Evolutionary conservation across 2,888 invertebrate species (phyloP).

Genomic region (Keiferia lycopersicella): DNA sequence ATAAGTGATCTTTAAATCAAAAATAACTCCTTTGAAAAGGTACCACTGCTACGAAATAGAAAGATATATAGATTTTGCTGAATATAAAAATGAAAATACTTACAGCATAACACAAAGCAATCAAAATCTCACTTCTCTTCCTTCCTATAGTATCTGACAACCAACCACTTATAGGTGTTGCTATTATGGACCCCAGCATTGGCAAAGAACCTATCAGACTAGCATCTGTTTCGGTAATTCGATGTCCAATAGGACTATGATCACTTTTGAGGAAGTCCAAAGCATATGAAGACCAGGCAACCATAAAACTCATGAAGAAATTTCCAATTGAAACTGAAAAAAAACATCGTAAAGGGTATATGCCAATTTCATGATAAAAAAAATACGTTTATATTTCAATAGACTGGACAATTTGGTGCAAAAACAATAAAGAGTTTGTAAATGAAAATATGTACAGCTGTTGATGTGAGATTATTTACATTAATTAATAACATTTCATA

Average conservation of each 20-base stretch:
- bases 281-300: conserved; percentile 50
- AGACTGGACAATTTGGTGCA: no score
- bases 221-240: conserved; percentile 38
- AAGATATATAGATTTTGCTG: no score
- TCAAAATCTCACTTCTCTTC: conserved; percentile 41
- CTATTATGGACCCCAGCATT: conserved; percentile 43
- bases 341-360: background rate
- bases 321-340: conserved; percentile 35
- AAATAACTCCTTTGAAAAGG: no score
- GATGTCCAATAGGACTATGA: conserved; percentile 41
- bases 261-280: conserved; percentile 37
- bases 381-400: no score
- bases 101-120: conserved; percentile 40
- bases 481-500: no score
- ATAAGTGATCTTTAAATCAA: no score
- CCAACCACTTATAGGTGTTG: conserved; percentile 36
- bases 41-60: no score
- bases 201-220: conserved; percentile 44
- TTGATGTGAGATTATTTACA: no score
- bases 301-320: conserved; percentile 34
- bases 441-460: no score
- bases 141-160: conserved; percentile 44
- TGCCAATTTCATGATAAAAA: no score
- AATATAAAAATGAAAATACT: no score
- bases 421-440: no score